These are phyloP conservation scores for Resseliella maxima DNA, from an alignment of 2,888 invertebrate species.

Conservation along the genomic window DNA sequence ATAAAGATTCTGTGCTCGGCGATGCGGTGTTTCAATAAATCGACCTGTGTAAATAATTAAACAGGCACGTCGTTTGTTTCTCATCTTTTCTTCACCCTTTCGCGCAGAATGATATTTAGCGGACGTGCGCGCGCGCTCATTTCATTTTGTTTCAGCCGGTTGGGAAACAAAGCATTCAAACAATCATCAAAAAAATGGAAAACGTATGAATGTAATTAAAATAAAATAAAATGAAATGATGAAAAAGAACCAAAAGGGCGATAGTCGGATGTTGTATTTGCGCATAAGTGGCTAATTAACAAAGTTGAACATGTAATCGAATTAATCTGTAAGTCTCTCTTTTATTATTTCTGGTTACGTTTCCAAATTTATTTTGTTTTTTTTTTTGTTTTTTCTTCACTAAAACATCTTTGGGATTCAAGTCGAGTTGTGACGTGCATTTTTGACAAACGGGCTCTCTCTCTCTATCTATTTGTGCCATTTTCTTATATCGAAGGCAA, in stretches of 20 bases:
- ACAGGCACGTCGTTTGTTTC: conserved; percentile 37
- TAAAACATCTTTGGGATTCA: not conserved
- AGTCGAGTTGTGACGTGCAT: conserved; percentile 13
- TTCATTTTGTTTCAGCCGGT: not conserved
- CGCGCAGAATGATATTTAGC: not conserved
- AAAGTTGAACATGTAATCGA: conserved; percentile 30
- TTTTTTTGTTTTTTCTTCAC: not conserved
- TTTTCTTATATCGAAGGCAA: not conserved
- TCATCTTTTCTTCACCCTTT: conserved; percentile 39
- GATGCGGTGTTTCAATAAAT: conserved; percentile 17
- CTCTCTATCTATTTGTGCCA: not conserved
- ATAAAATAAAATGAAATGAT: not conserved
- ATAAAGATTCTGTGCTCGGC: conserved; percentile 13
- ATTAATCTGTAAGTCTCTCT: not conserved
- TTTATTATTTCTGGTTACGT: not conserved
- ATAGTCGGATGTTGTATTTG: conserved; percentile 46
- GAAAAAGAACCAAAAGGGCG: not conserved
- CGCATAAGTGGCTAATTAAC: conserved; percentile 39
- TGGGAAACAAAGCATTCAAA: conserved; percentile 33
- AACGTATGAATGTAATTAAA: conserved; percentile 45
- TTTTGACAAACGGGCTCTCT: not conserved
- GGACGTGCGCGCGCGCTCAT: not conserved
- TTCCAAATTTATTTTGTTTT: not conserved
- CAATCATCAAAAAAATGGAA: conserved; percentile 12
- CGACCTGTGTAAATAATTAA: conserved; percentile 48